A percentile compares a stretch with the other conserved stretches of the same genome.
Evolutionary conservation across 2,113 vertebrate species (phyloP).

Genomic region (Polypterus bichir): DNA sequence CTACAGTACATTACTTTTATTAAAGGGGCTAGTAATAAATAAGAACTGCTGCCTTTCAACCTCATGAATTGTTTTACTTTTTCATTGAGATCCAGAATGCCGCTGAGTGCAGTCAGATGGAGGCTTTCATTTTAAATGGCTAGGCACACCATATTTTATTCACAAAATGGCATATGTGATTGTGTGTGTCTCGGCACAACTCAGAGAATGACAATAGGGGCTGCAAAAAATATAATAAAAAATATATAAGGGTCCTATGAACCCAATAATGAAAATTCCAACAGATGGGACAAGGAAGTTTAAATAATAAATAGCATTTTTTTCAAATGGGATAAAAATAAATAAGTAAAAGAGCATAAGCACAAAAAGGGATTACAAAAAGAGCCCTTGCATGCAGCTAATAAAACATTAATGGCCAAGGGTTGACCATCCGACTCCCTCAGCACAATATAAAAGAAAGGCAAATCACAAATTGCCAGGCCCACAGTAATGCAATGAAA

Average conservation of each 20-base stretch:
- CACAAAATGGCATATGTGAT: neutral
- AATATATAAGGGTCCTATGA: neutral
- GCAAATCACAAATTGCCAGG: too few species aligned
- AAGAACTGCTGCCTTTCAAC: conserved; percentile 22
- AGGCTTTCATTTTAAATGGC: neutral
- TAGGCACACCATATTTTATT: neutral
- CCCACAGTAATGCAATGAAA: too few species aligned
- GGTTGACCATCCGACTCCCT: too few species aligned
- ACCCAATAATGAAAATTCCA: too few species aligned
- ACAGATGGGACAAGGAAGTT: too few species aligned
- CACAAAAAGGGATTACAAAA: too few species aligned
- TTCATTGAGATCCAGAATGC: neutral
- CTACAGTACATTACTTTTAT: conserved; percentile 48
- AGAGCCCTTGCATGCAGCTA: too few species aligned
- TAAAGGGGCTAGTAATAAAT: conserved; percentile 50
- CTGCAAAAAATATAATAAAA: neutral
- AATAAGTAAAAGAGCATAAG: too few species aligned
- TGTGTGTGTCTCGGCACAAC: neutral
- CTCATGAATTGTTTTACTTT: conserved; percentile 18
- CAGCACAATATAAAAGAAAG: too few species aligned
- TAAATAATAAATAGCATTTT: too few species aligned
- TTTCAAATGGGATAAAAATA: too few species aligned
- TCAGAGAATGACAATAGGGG: neutral
- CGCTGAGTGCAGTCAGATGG: conserved; percentile 4
- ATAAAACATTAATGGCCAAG: too few species aligned